These are phyloP conservation scores for Syrrhaptes paradoxus DNA, from an alignment of 2,113 vertebrate species.

Conservation along the genomic window DNA sequence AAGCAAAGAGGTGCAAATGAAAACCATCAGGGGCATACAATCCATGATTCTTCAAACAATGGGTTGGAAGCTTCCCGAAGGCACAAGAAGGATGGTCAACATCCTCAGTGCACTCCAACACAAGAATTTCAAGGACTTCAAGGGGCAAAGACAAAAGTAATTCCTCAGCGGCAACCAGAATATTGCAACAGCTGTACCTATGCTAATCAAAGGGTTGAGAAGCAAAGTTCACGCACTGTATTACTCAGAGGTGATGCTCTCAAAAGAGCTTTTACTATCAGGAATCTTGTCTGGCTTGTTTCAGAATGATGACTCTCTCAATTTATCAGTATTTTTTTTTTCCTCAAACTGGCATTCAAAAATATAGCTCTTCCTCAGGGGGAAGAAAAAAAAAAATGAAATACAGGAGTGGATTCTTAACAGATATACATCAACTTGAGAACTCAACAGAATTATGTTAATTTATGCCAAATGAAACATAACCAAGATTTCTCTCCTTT, in stretches of 20 bases:
- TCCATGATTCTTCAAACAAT: not conserved
- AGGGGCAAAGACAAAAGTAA: not conserved
- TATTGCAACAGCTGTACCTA: not conserved
- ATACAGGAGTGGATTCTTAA: not conserved
- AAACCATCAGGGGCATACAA: not conserved
- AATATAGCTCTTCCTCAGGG: not conserved
- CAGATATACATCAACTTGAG: not conserved
- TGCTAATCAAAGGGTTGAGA: not conserved
- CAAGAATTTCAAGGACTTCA: not conserved
- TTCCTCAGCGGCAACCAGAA: not conserved
- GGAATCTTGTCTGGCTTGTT: not conserved
- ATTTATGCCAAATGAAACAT: not conserved
- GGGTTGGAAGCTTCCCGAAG: conserved; percentile 6
- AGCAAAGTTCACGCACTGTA: not conserved
- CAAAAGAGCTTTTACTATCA: not conserved
- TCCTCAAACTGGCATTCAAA: not conserved
- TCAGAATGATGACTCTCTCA: not conserved
- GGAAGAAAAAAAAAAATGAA: not conserved
- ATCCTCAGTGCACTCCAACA: not conserved
- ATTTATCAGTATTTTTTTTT: not conserved
- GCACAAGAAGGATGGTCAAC: not conserved
- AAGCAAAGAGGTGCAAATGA: not conserved
- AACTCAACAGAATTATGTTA: not conserved
- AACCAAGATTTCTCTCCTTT: not conserved
- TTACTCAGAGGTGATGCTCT: not conserved